Evolutionary conservation across 2,888 invertebrate genomes (phyloP).

Genomic region (Polietes domitor): DNA sequence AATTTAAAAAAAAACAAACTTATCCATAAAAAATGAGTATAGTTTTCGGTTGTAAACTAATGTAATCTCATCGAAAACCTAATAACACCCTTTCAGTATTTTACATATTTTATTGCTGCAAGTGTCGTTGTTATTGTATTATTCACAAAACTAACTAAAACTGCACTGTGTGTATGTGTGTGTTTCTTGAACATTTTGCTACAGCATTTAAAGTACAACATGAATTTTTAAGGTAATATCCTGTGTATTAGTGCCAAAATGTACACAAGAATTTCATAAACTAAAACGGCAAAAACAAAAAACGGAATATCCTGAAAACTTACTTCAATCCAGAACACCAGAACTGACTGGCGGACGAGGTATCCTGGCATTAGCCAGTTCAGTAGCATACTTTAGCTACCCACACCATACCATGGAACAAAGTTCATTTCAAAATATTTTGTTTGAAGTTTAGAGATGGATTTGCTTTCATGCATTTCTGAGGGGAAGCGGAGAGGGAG

Average conservation of each 20-base stretch:
- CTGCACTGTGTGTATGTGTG: background rate
- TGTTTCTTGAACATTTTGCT: background rate
- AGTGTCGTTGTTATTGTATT: background rate
- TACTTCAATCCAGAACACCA: background rate
- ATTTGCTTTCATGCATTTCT: background rate
- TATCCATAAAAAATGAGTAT: too few relatives aligned
- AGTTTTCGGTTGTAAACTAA: too few relatives aligned
- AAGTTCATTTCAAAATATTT: conserved; percentile 30
- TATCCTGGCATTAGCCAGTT: background rate
- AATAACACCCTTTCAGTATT: too few relatives aligned
- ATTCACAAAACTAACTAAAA: background rate
- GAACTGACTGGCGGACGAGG: too few relatives aligned
- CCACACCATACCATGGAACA: background rate
- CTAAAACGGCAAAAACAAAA: background rate
- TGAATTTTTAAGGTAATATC: background rate
- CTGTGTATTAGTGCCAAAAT: background rate
- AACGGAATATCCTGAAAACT: background rate
- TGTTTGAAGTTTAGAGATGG: conserved; percentile 21
- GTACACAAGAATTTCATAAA: background rate
- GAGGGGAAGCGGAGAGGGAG: background rate
- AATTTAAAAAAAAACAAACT: too few relatives aligned
- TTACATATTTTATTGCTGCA: background rate
- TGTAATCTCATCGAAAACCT: too few relatives aligned
- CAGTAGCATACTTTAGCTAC: background rate
- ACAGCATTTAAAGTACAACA: background rate